Base-by-base conservation (phyloP, 1,140 invertebrate species). In the Microplitis mediator region DNA sequence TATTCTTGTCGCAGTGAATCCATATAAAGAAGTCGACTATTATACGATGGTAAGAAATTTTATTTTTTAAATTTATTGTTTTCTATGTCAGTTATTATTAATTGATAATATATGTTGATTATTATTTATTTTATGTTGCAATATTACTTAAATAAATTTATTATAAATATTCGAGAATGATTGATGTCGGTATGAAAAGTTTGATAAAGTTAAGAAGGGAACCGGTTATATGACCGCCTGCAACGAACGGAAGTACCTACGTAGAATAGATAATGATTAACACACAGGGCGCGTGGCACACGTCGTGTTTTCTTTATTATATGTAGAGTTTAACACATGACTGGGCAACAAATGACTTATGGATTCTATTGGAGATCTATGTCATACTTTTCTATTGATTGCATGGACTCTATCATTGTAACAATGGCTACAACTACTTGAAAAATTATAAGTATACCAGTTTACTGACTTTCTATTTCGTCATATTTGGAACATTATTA, bases 1-100 rank as follows among this genome's bases (percentile, higher is more conserved):
- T 72, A 98, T 99, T 83, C 89, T 98, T 75, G 93, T 99, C 74
- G 96, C 97, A 76, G 96, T 98, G 69, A 98, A 99, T 88, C 97
- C 97, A 0, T 98, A 98, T 89, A 97, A 97, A 87, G 92, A 94
- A 78, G 88, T 98, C 77, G 93, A 94, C 81, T 95, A 95, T 82
- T 99, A 98, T 87, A 94, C 93, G 79, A 91, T 92, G 89, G 95
- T 97, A 90, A 95, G 93, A 91, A 66, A 71, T n/a, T 13, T 45
- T 45, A 9, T 45, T 39, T 45, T 71, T 50, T 69, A 4, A 14
- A 35, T 32, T 56, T 62, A 50, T 31, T 69, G 9, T 36, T n/a
- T 58, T 14, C 56, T n/a, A 13, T 34, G 34, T 62, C 5, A 36
- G 11, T 16, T 34, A 62, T 36, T 23, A 58, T 11, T 58, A 58